Evolutionary conservation across 2,888 invertebrate genomes (phyloP).

Genomic region (Onthophagus sagittarius): DNA sequence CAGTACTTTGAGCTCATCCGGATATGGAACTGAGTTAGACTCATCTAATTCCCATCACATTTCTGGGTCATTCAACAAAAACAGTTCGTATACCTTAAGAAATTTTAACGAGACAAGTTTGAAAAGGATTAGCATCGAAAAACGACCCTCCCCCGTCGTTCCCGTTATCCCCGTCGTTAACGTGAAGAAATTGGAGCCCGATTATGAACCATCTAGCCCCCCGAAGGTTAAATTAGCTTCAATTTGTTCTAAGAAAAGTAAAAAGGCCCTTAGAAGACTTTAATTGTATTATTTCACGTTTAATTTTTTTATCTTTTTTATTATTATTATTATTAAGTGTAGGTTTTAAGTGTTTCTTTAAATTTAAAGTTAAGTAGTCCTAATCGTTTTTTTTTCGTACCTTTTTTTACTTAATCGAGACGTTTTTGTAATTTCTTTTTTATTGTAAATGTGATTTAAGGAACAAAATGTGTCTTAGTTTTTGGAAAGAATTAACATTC

Average conservation of each 20-base stretch:
- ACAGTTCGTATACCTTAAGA: slow-evolving; percentile 15
- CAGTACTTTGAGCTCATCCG: slow-evolving; percentile 20
- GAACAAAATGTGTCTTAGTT: too few relatives aligned
- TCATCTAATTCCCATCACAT: background rate
- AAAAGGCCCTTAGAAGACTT: slow-evolving; percentile 41
- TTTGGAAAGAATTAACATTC: too few relatives aligned
- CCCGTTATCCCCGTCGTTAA: slow-evolving; percentile 26
- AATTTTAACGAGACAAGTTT: slow-evolving; percentile 17
- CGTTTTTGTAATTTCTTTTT: too few relatives aligned
- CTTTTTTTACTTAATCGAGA: too few relatives aligned
- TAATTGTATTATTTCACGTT: too few relatives aligned
- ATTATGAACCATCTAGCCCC: slow-evolving; percentile 39
- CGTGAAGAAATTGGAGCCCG: slow-evolving; percentile 20
- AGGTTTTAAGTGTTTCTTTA: background rate
- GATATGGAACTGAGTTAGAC: slow-evolving; percentile 20
- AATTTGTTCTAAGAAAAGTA: slow-evolving; percentile 40
- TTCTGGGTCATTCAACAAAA: slow-evolving; percentile 12
- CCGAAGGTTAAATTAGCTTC: slow-evolving; percentile 37
- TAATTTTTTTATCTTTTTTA: background rate
- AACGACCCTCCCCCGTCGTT: slow-evolving; percentile 23
- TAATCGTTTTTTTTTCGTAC: too few relatives aligned
- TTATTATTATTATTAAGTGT: background rate
- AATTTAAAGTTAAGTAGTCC: too few relatives aligned
- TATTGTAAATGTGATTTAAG: too few relatives aligned
- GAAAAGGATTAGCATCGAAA: slow-evolving; percentile 10